phyloP scores from a whole-genome alignment of 37 sponge, comb jelly and placozoan genomes.

The Ephydatia muelleri region DNA sequence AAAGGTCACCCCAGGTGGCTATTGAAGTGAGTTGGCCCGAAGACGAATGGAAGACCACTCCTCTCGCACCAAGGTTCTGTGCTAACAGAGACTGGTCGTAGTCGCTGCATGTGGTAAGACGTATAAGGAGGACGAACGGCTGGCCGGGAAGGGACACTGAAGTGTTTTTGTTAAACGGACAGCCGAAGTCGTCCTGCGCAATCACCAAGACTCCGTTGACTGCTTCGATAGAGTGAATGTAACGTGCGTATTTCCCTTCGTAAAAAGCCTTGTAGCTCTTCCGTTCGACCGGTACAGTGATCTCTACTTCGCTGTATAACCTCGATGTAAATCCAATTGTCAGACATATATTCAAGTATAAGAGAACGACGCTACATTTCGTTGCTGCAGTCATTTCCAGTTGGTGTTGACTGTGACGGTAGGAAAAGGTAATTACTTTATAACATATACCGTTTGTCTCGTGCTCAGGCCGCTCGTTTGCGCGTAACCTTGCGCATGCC shows the following conservation, averaged over 20 bases:
- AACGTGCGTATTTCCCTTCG: not conserved
- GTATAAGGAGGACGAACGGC: not conserved
- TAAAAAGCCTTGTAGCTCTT: not conserved
- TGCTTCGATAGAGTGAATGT: not conserved
- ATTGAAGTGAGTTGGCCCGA: not conserved
- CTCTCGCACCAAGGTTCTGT: conserved; percentile 12
- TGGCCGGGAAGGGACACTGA: not conserved
- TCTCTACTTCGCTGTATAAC: not conserved
- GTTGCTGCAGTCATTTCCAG: not conserved
- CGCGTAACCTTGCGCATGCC: not conserved
- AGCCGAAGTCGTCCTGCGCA: conserved; percentile 9
- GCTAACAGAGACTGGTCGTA: conserved; percentile 23
- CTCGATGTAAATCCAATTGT: not conserved
- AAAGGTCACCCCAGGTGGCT: not conserved
- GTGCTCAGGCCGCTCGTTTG: not conserved
- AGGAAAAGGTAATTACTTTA: not conserved
- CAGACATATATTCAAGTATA: not conserved
- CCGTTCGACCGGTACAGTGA: not conserved
- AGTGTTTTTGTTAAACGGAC: not conserved
- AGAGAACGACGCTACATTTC: not conserved
- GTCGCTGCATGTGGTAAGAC: conserved; percentile 11
- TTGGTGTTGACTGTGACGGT: too few relatives aligned
- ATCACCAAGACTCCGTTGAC: not conserved
- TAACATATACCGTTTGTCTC: not conserved
- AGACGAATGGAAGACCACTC: conserved; percentile 33